phyloP scores from a whole-genome alignment of 2,888 invertebrate species.

The Dryobota labecula region DNA sequence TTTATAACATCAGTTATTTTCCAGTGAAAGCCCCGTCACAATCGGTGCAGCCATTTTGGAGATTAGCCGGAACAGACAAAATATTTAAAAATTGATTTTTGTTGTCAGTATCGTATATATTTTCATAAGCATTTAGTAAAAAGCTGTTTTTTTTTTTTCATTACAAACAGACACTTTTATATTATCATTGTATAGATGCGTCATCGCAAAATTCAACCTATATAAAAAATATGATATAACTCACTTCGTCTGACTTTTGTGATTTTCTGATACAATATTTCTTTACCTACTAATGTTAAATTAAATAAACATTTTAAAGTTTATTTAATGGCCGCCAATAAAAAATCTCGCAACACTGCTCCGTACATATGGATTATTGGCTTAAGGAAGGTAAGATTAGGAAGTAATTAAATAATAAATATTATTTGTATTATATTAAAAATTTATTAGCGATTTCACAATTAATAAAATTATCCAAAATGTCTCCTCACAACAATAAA shows the following conservation, averaged over 20 bases:
- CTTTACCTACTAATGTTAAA: neutral
- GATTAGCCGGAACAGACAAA: no score
- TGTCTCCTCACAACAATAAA: slow-evolving; percentile 66
- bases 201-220: neutral
- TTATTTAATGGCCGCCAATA: no score
- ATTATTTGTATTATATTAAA: slow-evolving; percentile 64
- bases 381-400: neutral
- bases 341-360: neutral
- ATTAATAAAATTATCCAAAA: slow-evolving; percentile 72
- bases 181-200: no score
- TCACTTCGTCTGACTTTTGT: neutral
- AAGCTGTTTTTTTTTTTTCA: no score
- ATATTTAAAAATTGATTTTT: no score
- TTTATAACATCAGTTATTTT: no score
- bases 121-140: no score
- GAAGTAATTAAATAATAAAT: neutral
- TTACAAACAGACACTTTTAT: no score
- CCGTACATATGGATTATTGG: neutral
- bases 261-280: neutral
- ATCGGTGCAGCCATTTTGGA: no score
- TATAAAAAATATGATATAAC: neutral
- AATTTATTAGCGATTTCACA: slow-evolving; percentile 72
- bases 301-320: neutral
- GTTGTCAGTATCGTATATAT: no score
- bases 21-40: no score